Conservation (phyloP, 2,113 vertebrate genomes). For the Hippolais icterina region DNA sequence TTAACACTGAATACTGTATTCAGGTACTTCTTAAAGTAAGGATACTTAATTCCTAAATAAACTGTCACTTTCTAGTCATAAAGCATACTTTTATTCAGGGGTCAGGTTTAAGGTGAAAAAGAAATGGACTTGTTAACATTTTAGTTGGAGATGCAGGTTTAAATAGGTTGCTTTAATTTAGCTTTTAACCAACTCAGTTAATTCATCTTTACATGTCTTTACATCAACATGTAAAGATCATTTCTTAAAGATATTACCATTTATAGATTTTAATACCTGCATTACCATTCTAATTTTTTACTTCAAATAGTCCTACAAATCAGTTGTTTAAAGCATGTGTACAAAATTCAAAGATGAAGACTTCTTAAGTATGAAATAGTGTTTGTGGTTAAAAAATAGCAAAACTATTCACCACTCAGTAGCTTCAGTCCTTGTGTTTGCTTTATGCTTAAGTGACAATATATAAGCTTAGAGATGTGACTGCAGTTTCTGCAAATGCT, state of each 20-base stretch:
- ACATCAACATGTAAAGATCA: background rate
- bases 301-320: background rate
- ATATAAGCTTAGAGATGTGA: background rate
- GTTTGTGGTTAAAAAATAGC: background rate
- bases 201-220: background rate
- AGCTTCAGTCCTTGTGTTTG: background rate
- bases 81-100: background rate
- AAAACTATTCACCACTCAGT: background rate
- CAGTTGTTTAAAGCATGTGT: background rate
- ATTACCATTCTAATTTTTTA: background rate
- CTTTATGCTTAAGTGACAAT: background rate
- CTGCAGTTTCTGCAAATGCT: background rate
- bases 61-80: background rate
- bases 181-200: background rate
- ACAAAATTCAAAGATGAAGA: background rate
- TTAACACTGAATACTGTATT: background rate
- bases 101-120: background rate
- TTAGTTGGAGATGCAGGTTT: background rate
- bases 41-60: background rate
- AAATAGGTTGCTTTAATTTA: background rate
- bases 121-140: background rate
- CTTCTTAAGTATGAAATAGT: background rate
- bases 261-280: background rate
- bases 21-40: background rate
- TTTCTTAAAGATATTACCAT: background rate